A percentile compares a stretch with the other conserved stretches of the same genome.
Evolutionary conservation across 2,888 invertebrate genomes (phyloP).

Genomic region (Xylota sylvarum): DNA sequence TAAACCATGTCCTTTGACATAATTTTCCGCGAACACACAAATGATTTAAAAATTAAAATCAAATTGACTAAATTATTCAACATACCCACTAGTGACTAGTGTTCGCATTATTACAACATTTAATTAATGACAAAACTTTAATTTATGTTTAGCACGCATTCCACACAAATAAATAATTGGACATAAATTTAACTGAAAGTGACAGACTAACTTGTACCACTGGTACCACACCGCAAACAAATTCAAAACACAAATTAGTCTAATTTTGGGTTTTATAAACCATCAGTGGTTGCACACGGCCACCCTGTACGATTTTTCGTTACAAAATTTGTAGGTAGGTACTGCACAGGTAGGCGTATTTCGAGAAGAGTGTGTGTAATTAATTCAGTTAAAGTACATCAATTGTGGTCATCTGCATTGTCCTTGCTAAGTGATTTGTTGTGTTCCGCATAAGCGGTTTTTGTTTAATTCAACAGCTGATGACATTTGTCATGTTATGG

Average conservation of each 20-base stretch:
- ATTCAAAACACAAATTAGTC: not conserved
- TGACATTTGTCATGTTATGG: not conserved
- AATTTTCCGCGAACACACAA: no score
- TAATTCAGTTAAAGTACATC: not conserved
- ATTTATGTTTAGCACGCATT: no score
- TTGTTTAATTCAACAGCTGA: not conserved
- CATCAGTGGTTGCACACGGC: not conserved
- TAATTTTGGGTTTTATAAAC: not conserved
- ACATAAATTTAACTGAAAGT: not conserved
- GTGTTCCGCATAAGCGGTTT: conserved; percentile 2
- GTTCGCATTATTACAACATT: no score
- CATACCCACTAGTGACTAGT: no score
- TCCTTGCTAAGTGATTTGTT: not conserved
- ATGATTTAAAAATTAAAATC: no score
- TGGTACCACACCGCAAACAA: not conserved
- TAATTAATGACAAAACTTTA: no score
- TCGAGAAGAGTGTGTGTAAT: not conserved
- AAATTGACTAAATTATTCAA: no score
- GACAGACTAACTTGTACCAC: not conserved
- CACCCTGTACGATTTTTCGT: not conserved
- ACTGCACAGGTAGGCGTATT: not conserved
- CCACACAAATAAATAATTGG: not conserved
- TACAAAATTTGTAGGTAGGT: no score
- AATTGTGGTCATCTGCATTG: not conserved
- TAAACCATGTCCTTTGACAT: no score